Evolutionary conservation across 2,888 invertebrate genomes (phyloP).

Genomic region (Loripinus fragilis): DNA sequence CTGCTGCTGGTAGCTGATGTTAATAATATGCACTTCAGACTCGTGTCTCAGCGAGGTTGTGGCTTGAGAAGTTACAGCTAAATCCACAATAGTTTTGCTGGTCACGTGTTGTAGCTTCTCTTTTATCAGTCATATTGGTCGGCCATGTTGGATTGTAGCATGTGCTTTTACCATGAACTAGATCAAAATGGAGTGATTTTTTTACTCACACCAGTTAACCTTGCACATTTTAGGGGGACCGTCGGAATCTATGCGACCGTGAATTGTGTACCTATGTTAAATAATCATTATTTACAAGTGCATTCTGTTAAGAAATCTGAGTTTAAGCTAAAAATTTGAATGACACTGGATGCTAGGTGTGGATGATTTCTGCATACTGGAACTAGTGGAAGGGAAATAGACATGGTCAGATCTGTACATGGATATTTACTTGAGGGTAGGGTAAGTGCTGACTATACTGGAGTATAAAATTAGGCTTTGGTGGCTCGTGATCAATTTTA

Average conservation of each 20-base stretch:
- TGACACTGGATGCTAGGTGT: constrained; percentile 4
- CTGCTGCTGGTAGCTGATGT: neutral
- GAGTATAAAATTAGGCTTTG: too few species aligned
- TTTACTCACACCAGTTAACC: constrained; percentile 9
- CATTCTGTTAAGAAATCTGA: constrained; percentile 7
- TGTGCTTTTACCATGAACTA: constrained; percentile 17
- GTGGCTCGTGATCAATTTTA: too few species aligned
- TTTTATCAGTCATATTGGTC: constrained; percentile 18
- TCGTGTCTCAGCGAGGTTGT: constrained; percentile 8
- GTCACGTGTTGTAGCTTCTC: constrained; percentile 15
- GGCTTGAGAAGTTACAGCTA: constrained; percentile 12
- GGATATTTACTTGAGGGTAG: neutral
- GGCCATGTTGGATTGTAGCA: constrained; percentile 17
- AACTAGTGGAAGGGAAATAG: neutral
- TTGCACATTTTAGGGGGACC: constrained; percentile 10
- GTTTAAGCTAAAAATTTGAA: constrained; percentile 16
- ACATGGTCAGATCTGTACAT: neutral
- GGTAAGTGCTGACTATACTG: neutral
- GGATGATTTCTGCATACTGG: neutral
- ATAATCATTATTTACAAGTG: constrained; percentile 12
- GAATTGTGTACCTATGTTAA: constrained; percentile 11
- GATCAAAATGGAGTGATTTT: neutral
- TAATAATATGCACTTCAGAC: neutral
- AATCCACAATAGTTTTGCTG: constrained; percentile 9
- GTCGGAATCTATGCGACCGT: constrained; percentile 19